Percentiles rank a stretch among this genome's conserved stretches.
phyloP scores from a whole-genome alignment of 2,888 invertebrate species.

The Cryptus viduatorius region DNA sequence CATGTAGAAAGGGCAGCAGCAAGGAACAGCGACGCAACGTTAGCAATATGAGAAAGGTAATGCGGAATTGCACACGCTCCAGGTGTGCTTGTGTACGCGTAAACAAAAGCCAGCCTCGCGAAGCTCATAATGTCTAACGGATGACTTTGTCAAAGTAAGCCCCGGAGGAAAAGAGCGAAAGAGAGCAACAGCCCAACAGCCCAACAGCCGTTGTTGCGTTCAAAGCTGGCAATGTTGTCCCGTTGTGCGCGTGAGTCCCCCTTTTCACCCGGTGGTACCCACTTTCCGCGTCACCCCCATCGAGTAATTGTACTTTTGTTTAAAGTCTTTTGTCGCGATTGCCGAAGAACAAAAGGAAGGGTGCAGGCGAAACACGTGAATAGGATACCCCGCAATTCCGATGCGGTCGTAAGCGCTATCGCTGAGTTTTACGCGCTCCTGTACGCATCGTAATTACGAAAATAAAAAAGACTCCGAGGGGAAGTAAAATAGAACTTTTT shows the following conservation, averaged over 20 bases:
- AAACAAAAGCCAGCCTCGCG: slow-evolving; percentile 40
- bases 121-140: slow-evolving; percentile 72
- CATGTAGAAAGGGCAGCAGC: slow-evolving; percentile 27
- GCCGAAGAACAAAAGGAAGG: background rate
- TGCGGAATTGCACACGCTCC: slow-evolving; percentile 13
- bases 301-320: slow-evolving; percentile 63
- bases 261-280: slow-evolving; percentile 1
- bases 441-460: background rate
- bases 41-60: slow-evolving; percentile 35
- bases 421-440: background rate
- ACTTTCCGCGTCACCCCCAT: slow-evolving; percentile 39
- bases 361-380: background rate
- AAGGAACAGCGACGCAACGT: background rate
- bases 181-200: background rate
- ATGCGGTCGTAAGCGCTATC: background rate
- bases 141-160: slow-evolving; percentile 77
- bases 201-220: background rate
- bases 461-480: background rate
- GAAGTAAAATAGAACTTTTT: background rate
- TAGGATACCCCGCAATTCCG: background rate
- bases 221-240: slow-evolving; percentile 20
- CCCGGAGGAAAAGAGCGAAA: slow-evolving; percentile 14
- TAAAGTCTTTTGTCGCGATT: slow-evolving; percentile 32
- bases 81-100: background rate
- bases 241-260: background rate